Evolutionary conservation across 92 coral and sea anemone genomes (phyloP), one percentile per base, ranked within the genome.

Genomic region (Nematostella vectensis): DNA sequence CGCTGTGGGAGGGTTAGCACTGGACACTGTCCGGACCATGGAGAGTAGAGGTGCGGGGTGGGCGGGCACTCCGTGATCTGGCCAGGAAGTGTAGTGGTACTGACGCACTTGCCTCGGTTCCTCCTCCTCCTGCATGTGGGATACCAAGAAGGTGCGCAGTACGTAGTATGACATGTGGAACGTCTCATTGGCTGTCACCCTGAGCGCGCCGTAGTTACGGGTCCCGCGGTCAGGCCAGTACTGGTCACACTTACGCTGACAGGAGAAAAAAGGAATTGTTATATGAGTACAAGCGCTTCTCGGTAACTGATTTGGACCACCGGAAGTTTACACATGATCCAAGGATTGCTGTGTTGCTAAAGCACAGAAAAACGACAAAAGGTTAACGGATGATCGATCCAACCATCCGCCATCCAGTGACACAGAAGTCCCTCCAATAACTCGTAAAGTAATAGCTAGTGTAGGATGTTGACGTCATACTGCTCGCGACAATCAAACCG

Each of bases 61-160:
- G 20, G 77, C 68, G 3, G 99, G 99, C 26, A 93, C 99, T 2
- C 96, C 99, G 61, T 93, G 99, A 61, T 93, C 99, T 20, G 99
- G 99, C 99, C 99, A 93, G 54, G 96, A 74, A 13, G 95, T 86
- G 45, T 74, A 86, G 66, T 93, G 99, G 50, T 88, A 93, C 50
- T 93, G 99, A 28, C 70, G 81, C 3, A 93, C 67, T 17, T 58
- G 68, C 24, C 99, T 68, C 25, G 78, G 82, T 25, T 82, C 93
- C 27, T 82, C 93, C 17, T 71, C 72, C 82, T 86, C 87, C 66
- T 67, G 60, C 42, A 70, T 75, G 58, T 80, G 83, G 1, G 83
- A 69, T 33, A 79, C 22, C 3, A 72, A 48, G 18, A 85, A 70
- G 20, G 80, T 81, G 4, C 95, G 77, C 47, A 85, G 48, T 3